Evolutionary conservation across 2,113 vertebrate species (phyloP).

Genomic region (Chaetops frenatus): DNA sequence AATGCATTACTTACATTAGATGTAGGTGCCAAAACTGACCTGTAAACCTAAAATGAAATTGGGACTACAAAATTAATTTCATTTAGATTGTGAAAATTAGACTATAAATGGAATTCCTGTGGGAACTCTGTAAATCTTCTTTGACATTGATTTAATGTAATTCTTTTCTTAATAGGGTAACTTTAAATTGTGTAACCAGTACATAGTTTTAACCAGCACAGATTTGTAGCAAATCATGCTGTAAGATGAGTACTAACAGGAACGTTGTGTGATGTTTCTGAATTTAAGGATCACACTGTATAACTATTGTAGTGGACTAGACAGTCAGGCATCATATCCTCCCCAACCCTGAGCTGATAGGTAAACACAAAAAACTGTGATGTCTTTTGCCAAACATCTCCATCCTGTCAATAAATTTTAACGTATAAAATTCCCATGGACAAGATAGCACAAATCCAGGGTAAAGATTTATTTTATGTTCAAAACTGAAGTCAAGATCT

Average conservation of each 20-base stretch:
- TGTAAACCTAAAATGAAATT: constrained; percentile 43
- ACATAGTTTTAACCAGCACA: not conserved
- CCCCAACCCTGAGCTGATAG: not conserved
- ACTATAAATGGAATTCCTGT: constrained; percentile 21
- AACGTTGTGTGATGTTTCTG: not conserved
- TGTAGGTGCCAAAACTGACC: constrained; percentile 19
- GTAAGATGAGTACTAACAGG: not conserved
- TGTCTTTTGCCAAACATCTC: not conserved
- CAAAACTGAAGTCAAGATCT: not conserved
- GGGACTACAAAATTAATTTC: constrained; percentile 32
- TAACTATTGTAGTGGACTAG: not conserved
- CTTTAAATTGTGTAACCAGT: not conserved
- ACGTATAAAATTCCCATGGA: not conserved
- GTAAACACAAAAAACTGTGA: not conserved
- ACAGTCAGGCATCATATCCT: not conserved
- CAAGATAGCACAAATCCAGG: not conserved
- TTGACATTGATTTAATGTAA: constrained; percentile 31
- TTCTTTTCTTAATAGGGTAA: constrained; percentile 3
- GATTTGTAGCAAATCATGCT: not conserved
- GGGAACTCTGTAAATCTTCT: not conserved
- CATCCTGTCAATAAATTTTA: not conserved
- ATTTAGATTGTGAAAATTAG: constrained; percentile 3
- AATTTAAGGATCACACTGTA: not conserved
- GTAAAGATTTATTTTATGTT: not conserved
- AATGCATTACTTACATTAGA: constrained; percentile 24